A percentile compares a stretch with the other conserved stretches of the same genome.
Conservation (phyloP, 2,888 invertebrate genomes). For the Agrilus mali region DNA sequence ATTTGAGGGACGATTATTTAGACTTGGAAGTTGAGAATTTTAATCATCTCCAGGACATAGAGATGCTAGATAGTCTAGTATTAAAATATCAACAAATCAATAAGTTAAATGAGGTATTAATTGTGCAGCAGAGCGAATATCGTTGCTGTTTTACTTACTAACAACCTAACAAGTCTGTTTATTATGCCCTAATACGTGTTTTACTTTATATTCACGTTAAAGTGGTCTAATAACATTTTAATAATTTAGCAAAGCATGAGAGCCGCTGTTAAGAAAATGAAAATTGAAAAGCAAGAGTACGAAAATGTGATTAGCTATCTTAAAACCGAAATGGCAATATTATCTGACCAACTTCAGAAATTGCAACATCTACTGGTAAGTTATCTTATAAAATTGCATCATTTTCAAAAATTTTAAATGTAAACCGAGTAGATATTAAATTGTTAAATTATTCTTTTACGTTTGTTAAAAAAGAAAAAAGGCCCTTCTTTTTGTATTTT, state of each 20-base stretch:
- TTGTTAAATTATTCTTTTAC: no score
- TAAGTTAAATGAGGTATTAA: slow-evolving; percentile 22
- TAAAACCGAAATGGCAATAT: slow-evolving; percentile 23
- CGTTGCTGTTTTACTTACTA: no score
- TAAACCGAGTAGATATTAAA: no score
- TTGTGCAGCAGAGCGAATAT: neutral
- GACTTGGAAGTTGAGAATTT: slow-evolving; percentile 29
- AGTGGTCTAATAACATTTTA: neutral
- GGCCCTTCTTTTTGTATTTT: no score
- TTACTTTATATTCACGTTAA: neutral
- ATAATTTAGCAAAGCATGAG: slow-evolving; percentile 11
- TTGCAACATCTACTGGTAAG: slow-evolving; percentile 25
- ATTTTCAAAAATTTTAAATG: no score
- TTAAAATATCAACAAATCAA: slow-evolving; percentile 26
- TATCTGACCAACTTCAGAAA: slow-evolving; percentile 24
- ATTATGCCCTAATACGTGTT: no score
- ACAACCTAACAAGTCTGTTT: no score
- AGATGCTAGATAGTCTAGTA: slow-evolving; percentile 25
- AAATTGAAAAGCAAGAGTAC: slow-evolving; percentile 21
- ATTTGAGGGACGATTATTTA: slow-evolving; percentile 26
- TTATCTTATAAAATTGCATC: neutral
- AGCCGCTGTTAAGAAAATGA: slow-evolving; percentile 16
- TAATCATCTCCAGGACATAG: slow-evolving; percentile 26
- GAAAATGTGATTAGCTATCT: slow-evolving; percentile 24
- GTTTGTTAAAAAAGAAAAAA: no score